Percentiles rank a stretch among this genome's conserved stretches.
phyloP scores from a whole-genome alignment of 2,888 invertebrate species.

The Limenitis camilla region DNA sequence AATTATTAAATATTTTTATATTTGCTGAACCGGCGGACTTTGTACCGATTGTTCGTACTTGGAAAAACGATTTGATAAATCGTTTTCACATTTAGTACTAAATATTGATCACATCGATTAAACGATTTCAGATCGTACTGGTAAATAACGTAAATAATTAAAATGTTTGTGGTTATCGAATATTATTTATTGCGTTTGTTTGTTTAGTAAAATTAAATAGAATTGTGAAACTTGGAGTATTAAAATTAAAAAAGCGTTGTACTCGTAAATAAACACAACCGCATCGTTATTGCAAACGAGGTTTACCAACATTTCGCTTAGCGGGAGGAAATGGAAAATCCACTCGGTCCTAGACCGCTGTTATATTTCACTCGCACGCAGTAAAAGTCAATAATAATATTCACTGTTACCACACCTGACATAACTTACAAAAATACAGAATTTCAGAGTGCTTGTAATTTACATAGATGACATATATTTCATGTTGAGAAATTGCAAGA shows the following conservation, averaged over 20 bases:
- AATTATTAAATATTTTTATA: too few relatives aligned
- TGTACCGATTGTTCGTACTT: too few relatives aligned
- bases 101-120: too few relatives aligned
- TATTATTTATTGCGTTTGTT: too few relatives aligned
- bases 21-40: too few relatives aligned
- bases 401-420: not conserved
- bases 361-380: slow-evolving; percentile 11
- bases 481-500: too few relatives aligned
- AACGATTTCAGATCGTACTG: too few relatives aligned
- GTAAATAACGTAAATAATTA: too few relatives aligned
- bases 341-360: slow-evolving; percentile 7
- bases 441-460: not conserved
- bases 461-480: too few relatives aligned
- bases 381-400: slow-evolving; percentile 12
- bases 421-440: not conserved
- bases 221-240: not conserved
- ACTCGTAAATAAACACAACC: slow-evolving; percentile 1
- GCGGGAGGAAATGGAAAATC: slow-evolving; percentile 13
- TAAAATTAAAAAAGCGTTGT: slow-evolving; percentile 1
- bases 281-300: slow-evolving; percentile 10
- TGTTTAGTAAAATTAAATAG: not conserved
- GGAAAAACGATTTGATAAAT: too few relatives aligned
- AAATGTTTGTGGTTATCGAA: too few relatives aligned
- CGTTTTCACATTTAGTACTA: not conserved
- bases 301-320: slow-evolving; percentile 8